phyloP scores from a whole-genome alignment of 2,113 vertebrate species.

The Bothrops jararaca region DNA sequence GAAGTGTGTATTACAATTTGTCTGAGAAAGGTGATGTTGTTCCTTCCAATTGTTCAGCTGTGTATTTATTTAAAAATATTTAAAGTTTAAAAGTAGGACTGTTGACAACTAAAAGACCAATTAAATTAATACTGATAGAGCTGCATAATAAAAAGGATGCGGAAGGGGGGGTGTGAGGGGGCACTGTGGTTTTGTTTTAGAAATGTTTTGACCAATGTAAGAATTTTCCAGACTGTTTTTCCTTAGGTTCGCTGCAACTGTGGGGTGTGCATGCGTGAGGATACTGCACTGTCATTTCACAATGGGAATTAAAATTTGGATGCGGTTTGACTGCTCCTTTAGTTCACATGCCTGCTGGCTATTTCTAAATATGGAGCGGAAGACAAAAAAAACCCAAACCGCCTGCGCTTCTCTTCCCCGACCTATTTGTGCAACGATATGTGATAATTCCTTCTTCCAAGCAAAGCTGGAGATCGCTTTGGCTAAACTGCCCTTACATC shows the following conservation, averaged over 20 bases:
- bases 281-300: neutral
- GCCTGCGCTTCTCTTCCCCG: conserved; percentile 39
- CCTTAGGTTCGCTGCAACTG: no score
- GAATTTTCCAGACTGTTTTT: neutral
- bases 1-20: neutral
- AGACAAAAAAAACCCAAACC: neutral
- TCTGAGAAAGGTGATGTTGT: neutral
- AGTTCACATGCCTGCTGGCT: neutral
- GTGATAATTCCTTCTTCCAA: conserved; percentile 50
- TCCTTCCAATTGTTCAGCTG: neutral
- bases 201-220: neutral
- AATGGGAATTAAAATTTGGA: neutral
- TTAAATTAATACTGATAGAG: neutral
- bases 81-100: neutral
- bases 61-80: neutral
- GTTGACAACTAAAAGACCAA: neutral
- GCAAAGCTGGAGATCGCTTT: conserved; percentile 30
- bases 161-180: no score
- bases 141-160: neutral
- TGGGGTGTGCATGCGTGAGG: neutral
- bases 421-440: conserved; percentile 70
- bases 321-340: neutral
- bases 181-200: neutral
- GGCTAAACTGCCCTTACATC: neutral
- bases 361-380: conserved; percentile 16